Evolutionary conservation across 2,113 vertebrate genomes (phyloP).

Genomic region (Pseudolaguvia tuberculata): DNA sequence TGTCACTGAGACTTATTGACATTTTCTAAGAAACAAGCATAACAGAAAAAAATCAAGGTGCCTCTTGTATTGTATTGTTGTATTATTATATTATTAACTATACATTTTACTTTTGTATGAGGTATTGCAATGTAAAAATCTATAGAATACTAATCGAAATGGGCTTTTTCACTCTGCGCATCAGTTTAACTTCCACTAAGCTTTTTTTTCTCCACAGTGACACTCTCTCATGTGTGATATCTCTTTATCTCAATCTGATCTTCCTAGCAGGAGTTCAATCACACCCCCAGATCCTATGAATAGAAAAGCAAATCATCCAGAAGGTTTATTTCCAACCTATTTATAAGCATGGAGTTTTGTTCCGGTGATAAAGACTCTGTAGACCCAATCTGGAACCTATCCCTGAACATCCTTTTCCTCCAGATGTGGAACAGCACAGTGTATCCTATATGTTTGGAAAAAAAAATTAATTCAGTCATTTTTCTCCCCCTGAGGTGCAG

Average conservation of each 20-base stretch:
- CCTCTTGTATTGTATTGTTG: too few relatives aligned
- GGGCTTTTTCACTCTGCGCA: too few relatives aligned
- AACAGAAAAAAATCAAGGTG: too few relatives aligned
- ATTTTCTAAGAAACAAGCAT: not conserved
- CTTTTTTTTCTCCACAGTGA: not conserved
- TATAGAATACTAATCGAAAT: too few relatives aligned
- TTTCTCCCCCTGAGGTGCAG: constrained; percentile 71
- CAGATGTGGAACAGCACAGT: constrained; percentile 11
- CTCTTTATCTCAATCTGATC: not conserved
- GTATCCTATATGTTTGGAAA: constrained; percentile 27
- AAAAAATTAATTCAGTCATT: constrained; percentile 74
- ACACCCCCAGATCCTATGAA: constrained; percentile 20
- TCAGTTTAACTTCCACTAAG: not conserved
- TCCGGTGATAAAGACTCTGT: constrained; percentile 26
- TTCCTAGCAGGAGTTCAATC: constrained; percentile 4
- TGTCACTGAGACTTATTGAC: too few relatives aligned
- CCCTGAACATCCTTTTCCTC: constrained; percentile 22
- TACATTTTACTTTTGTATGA: too few relatives aligned
- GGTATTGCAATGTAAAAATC: not conserved
- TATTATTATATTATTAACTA: too few relatives aligned
- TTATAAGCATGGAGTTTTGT: constrained; percentile 42
- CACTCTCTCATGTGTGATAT: not conserved
- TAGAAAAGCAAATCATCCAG: constrained; percentile 1
- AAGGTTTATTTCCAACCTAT: constrained; percentile 43
- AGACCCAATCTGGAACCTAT: constrained; percentile 47